A percentile compares a stretch with the other conserved stretches of the same genome.
phyloP scores from a whole-genome alignment of 2,113 vertebrate species.

The Amazona guildingii region DNA sequence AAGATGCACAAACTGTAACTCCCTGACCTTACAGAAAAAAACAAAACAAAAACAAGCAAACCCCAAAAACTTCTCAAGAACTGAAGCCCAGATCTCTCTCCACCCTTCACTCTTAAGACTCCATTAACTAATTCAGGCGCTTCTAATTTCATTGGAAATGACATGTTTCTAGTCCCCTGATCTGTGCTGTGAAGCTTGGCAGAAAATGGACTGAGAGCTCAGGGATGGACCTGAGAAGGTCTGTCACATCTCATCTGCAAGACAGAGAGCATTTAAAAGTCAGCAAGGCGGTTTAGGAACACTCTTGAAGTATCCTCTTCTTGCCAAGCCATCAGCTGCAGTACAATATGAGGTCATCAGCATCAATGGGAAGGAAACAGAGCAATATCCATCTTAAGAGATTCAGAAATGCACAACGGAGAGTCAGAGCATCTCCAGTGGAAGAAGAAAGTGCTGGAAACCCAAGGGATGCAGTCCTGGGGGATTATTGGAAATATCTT shows the following conservation, averaged over 20 bases:
- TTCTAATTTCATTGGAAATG: background rate
- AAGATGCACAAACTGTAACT: background rate
- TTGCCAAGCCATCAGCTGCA: background rate
- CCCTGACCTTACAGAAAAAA: background rate
- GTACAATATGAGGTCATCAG: background rate
- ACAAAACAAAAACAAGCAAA: background rate
- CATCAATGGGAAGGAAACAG: background rate
- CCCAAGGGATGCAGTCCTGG: background rate
- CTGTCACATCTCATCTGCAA: constrained; percentile 11
- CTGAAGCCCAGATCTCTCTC: background rate
- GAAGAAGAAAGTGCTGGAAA: background rate
- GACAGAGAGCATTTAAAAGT: background rate
- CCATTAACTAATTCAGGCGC: background rate
- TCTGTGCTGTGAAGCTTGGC: background rate
- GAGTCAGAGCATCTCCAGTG: background rate
- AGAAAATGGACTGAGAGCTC: background rate
- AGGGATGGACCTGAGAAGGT: background rate
- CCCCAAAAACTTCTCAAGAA: background rate
- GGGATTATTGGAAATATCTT: background rate
- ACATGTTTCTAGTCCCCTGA: background rate
- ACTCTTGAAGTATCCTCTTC: background rate
- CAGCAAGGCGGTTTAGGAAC: background rate
- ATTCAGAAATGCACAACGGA: rapidly evolving
- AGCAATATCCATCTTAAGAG: background rate
- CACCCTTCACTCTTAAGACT: background rate